Evolutionary conservation across 2,797 vertebrate genomes (phyloP).

Genomic region (Coregonus sp.): DNA sequence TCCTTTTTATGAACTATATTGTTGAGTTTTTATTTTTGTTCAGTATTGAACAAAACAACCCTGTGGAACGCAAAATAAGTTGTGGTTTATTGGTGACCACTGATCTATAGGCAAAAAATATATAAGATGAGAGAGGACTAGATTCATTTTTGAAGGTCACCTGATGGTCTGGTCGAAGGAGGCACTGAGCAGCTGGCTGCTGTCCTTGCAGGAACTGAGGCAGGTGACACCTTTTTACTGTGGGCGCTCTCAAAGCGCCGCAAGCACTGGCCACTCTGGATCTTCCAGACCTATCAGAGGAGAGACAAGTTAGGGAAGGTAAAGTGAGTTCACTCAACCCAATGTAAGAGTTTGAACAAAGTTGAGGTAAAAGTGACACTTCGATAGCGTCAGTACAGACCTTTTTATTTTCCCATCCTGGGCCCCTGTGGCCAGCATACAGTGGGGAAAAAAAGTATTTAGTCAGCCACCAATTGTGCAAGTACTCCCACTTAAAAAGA

Average conservation of each 20-base stretch:
- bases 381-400: slow-evolving; percentile 51
- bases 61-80: slow-evolving; percentile 58
- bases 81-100: neutral
- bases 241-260: slow-evolving; percentile 93
- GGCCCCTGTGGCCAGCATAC: slow-evolving; percentile 90
- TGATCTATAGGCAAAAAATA: neutral
- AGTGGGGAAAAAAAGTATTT: too few species aligned
- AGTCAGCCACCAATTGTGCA: too few species aligned
- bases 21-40: too few species aligned
- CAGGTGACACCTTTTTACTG: slow-evolving; percentile 95
- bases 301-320: neutral
- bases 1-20: too few species aligned
- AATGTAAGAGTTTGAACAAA: neutral
- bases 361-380: neutral
- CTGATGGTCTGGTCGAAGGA: slow-evolving; percentile 98
- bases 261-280: slow-evolving; percentile 96
- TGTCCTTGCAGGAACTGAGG: slow-evolving; percentile 95
- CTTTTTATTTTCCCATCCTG: slow-evolving; percentile 93
- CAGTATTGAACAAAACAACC: slow-evolving; percentile 73
- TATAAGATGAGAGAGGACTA: neutral
- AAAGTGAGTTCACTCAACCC: neutral
- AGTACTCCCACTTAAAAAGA: too few species aligned
- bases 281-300: slow-evolving; percentile 90
- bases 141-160: slow-evolving; percentile 57
- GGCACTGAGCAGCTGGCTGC: slow-evolving; percentile 95